Conservation (phyloP, 2,113 vertebrate genomes). For the Suricata suricatta region DNA sequence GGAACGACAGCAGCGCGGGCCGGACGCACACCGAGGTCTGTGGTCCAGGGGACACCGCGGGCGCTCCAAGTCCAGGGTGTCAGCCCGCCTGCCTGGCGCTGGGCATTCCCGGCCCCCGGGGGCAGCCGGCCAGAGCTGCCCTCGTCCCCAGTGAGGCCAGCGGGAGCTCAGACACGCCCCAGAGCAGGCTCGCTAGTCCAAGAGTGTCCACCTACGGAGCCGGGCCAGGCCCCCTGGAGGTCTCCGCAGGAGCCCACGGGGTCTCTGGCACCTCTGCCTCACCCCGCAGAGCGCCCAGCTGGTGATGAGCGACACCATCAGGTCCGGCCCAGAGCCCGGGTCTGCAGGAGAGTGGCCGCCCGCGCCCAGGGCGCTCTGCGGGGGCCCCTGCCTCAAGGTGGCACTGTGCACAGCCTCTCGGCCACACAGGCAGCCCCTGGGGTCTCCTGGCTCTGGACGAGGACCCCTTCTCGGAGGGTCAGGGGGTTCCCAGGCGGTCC, state of each 20-base stretch:
- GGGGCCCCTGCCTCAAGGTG: neutral
- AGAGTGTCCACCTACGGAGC: neutral
- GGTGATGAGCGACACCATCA: no score
- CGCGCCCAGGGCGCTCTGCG: neutral
- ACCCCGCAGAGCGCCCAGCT: accelerated
- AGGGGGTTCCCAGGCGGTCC: neutral
- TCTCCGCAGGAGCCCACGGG: accelerated
- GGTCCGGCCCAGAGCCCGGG: no score
- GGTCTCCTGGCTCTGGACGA: neutral
- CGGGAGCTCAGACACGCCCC: neutral
- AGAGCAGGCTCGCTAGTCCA: no score
- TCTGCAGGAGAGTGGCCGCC: no score
- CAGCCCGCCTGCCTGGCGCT: accelerated
- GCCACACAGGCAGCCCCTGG: neutral
- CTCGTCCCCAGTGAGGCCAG: neutral
- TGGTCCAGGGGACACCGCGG: neutral
- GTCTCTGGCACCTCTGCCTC: accelerated
- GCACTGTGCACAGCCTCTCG: no score
- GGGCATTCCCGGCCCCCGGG: neutral
- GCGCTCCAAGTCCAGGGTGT: neutral
- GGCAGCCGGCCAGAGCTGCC: neutral
- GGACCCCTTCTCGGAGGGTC: slow-evolving; percentile 11
- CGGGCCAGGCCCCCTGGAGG: no score
- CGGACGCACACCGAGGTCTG: neutral
- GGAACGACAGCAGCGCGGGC: neutral